Percentiles rank a stretch among this genome's conserved stretches.
phyloP scores from a whole-genome alignment of 1,140 invertebrate genomes.

The Hycleus cichorii region DNA sequence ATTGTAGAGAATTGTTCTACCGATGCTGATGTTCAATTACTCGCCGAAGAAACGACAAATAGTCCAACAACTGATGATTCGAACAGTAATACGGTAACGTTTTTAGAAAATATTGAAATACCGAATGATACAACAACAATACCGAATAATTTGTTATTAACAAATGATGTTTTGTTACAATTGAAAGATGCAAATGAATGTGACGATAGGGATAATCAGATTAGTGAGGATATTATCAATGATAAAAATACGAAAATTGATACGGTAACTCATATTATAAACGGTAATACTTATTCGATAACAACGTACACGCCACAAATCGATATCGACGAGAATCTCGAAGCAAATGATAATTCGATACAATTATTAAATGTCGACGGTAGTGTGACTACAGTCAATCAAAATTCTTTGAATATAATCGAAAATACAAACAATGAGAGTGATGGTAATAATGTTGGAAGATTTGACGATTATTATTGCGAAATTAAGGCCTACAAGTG shows the following conservation, averaged over 20 bases:
- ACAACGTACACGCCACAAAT: background rate
- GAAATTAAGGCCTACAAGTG: conserved; percentile 27
- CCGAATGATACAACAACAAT: background rate
- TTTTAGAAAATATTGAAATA: background rate
- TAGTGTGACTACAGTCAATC: conserved; percentile 19
- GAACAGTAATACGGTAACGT: background rate
- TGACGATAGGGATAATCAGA: background rate
- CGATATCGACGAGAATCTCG: background rate
- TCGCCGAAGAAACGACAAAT: conserved; percentile 4
- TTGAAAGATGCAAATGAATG: background rate
- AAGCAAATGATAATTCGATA: conserved; percentile 1
- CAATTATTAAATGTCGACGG: conserved; percentile 24
- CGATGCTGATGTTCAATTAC: background rate
- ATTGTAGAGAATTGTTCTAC: conserved; percentile 3
- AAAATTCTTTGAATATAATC: conserved; percentile 5
- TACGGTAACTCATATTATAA: conserved; percentile 1
- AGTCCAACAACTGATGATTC: background rate
- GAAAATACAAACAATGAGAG: background rate
- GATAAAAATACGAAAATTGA: background rate
- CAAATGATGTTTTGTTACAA: conserved; percentile 2
- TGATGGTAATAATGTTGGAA: background rate
- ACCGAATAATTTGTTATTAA: background rate
- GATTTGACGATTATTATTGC: conserved; percentile 19
- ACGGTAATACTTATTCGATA: conserved; percentile 6
- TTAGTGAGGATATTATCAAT: background rate